These are phyloP conservation scores for Philereme transversata DNA, from an alignment of 2,888 invertebrate species.

Conservation along the genomic window DNA sequence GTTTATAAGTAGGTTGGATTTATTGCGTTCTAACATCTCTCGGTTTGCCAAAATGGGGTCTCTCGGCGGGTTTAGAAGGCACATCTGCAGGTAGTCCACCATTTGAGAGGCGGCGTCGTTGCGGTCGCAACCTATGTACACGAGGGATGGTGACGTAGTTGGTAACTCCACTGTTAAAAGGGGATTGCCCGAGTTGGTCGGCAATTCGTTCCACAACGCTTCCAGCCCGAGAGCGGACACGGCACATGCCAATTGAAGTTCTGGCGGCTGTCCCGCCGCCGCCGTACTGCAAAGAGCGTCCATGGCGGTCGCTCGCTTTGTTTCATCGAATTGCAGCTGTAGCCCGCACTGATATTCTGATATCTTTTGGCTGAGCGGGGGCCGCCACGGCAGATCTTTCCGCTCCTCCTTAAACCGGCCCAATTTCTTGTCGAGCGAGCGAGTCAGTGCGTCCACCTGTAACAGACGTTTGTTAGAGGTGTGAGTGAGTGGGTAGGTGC, in stretches of 20 bases:
- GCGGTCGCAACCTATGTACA: constrained; percentile 12
- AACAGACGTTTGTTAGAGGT: constrained; percentile 2
- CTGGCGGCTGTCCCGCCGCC: neutral
- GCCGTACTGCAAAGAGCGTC: constrained; percentile 17
- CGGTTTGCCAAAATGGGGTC: neutral
- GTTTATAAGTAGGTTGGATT: neutral
- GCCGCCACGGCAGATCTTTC: constrained; percentile 8
- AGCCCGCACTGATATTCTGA: constrained; percentile 22
- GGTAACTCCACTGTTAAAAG: constrained; percentile 9
- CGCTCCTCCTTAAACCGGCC: constrained; percentile 44
- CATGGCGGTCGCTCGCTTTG: constrained; percentile 8
- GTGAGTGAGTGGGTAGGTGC: neutral
- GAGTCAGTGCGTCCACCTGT: constrained; percentile 66
- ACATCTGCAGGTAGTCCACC: constrained; percentile 7
- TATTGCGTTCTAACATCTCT: neutral
- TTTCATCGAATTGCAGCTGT: constrained; percentile 15
- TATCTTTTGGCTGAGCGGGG: constrained; percentile 13
- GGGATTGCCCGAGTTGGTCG: neutral
- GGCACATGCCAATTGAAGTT: constrained; percentile 18
- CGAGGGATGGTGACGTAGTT: constrained; percentile 3
- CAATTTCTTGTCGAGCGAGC: constrained; percentile 65
- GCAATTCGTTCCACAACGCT: constrained; percentile 4
- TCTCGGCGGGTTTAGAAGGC: constrained; percentile 1
- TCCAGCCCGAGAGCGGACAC: constrained; percentile 16
- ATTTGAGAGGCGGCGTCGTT: constrained; percentile 14